Base-by-base conservation (phyloP, 1,140 invertebrate genomes). In the Gonioctena quinquepunctata region DNA sequence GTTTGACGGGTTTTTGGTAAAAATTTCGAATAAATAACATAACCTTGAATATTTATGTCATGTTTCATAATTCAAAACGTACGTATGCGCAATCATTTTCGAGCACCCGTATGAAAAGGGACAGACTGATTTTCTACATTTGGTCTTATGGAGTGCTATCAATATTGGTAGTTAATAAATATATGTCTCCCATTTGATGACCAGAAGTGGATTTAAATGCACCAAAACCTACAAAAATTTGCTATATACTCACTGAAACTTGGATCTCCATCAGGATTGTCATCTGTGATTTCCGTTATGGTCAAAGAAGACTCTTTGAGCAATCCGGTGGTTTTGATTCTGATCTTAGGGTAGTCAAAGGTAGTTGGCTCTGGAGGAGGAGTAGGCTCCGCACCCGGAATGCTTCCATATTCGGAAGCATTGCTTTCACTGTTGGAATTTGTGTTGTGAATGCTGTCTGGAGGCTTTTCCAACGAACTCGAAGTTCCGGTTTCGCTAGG, bases 271-370 rank as follows among this genome's bases (percentile, higher is more conserved):
- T 72, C 72, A 2, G 78, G 73, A 68, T 80, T 77, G 33, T 80
- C 78, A 68, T 80, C 78, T 0, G 76, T 80, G 33, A 81, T 81
- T 70, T 81, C 80, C 7, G 78, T 81, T 22, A 81, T 80, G 42
- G 78, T 80, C 2, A 70, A 66, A 0, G 79, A 69, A 1, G 80
- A 69, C 67, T 81, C 80, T 66, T 80, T 80, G 2, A 81, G 74
- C 42, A 81, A 66, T 28, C 80, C 80, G 2, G 79, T 80, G 6
- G 79, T 79, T 62, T 80, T 81, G 13, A 81, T 80, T 33, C 79
- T 69, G 21, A 81, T 80, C 50, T 81, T 81, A n/a, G 80, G 80
- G 69, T 76, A 81, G 18, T 79, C 77, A 4, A 71, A 52, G 2
- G 73, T 48, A 1, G 71, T 63, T 18, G 73, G 22, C 26, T 66